Evolutionary conservation across 2,888 invertebrate species (phyloP).

Genomic region (Sinelater perroti): DNA sequence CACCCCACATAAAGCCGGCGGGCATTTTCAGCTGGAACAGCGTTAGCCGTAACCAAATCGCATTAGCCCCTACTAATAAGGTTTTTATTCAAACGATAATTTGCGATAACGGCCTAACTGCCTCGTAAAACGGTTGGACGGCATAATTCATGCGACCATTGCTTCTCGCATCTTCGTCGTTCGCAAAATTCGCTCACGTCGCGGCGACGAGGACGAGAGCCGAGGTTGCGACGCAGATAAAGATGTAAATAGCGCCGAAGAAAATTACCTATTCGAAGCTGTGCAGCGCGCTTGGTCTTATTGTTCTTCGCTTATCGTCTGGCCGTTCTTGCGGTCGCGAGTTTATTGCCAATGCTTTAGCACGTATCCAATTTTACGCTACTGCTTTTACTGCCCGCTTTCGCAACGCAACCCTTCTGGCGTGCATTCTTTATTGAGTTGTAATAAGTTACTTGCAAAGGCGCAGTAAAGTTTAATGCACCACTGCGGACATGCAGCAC

Average conservation of each 20-base stretch:
- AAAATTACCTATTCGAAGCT: not conserved
- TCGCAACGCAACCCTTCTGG: not conserved
- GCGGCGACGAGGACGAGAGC: not conserved
- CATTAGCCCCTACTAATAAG: constrained; percentile 6
- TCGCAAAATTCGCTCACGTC: not conserved
- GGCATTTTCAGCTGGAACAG: not conserved
- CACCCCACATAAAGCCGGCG: too few relatives aligned
- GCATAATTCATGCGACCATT: constrained; percentile 8
- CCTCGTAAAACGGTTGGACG: constrained; percentile 12
- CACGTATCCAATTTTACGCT: constrained; percentile 34
- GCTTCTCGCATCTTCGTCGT: not conserved
- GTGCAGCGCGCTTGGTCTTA: constrained; percentile 1
- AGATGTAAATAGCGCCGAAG: not conserved
- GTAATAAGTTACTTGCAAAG: too few relatives aligned
- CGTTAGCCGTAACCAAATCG: constrained; percentile 6
- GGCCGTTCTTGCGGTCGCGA: constrained; percentile 11
- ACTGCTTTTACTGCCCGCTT: constrained; percentile 17
- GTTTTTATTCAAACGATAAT: constrained; percentile 13
- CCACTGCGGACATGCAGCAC: too few relatives aligned
- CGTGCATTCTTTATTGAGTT: too few relatives aligned
- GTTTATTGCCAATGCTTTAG: constrained; percentile 16
- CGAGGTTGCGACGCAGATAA: not conserved
- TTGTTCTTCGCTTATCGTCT: constrained; percentile 17
- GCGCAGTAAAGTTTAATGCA: too few relatives aligned
- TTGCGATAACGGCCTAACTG: constrained; percentile 9